Conservation (phyloP, 2,113 vertebrate species). For the Aspiorhynchus laticeps region DNA sequence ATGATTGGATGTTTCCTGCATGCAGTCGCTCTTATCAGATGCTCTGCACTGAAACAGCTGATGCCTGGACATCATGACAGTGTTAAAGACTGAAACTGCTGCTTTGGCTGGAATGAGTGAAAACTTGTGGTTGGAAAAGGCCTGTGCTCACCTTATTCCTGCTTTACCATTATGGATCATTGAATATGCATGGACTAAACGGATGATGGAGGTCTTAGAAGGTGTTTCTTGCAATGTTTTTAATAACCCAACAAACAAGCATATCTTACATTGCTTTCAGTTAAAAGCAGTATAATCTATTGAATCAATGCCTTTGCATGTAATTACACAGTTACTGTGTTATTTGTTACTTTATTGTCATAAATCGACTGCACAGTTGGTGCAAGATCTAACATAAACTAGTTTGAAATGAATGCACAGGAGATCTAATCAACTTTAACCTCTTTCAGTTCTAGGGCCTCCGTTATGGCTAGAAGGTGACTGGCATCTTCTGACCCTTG, state of each 20-base stretch:
- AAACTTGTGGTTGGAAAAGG: conserved; percentile 40
- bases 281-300: not conserved
- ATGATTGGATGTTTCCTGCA: conserved; percentile 16
- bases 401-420: not conserved
- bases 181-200: conserved; percentile 70
- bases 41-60: not conserved
- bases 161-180: conserved; percentile 69
- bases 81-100: not conserved
- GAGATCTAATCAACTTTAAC: not conserved
- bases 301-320: no score
- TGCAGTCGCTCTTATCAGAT: not conserved
- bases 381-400: not conserved
- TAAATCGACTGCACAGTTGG: not conserved
- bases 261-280: not conserved
- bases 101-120: conserved; percentile 45
- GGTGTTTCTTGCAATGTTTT: conserved; percentile 39
- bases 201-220: conserved; percentile 63
- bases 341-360: not conserved
- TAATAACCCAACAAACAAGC: not conserved
- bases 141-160: conserved; percentile 24
- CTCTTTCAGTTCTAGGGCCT: conserved; percentile 58
- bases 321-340: not conserved
- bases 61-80: conserved; percentile 22
- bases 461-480: conserved; percentile 63
- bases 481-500: conserved; percentile 56